Conservation (phyloP, 2,888 invertebrate genomes). For the Rhagonycha fulva region DNA sequence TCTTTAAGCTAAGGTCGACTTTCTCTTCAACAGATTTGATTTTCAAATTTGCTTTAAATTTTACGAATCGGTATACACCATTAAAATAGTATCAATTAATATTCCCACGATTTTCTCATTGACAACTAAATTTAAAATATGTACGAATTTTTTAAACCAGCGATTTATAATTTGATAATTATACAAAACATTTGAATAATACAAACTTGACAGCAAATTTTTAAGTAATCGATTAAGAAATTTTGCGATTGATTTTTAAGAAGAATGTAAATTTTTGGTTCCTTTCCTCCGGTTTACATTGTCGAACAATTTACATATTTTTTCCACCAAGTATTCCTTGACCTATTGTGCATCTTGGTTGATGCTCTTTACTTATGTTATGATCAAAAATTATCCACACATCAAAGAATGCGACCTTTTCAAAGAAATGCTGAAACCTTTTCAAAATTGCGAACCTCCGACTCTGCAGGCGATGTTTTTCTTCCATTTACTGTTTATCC, state of each 20-base stretch:
- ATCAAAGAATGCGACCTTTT: not conserved
- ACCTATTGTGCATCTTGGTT: not conserved
- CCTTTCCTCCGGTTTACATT: not conserved
- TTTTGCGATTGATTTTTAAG: not conserved
- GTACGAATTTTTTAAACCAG: not conserved
- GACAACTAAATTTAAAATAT: not conserved
- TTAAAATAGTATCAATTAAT: not conserved
- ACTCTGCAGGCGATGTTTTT: not conserved
- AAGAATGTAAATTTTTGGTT: not conserved
- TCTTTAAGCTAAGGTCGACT: not conserved
- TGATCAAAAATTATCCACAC: not conserved
- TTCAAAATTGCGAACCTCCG: not conserved
- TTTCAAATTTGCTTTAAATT: not conserved
- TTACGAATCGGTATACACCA: not conserved
- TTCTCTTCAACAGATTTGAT: not conserved
- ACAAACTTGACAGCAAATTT: not conserved
- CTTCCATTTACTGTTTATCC: not conserved
- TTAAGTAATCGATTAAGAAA: not conserved
- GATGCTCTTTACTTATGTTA: not conserved
- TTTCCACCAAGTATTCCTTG: not conserved
- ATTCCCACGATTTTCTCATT: not conserved
- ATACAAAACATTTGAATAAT: not conserved
- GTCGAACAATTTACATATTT: not conserved
- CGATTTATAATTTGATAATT: not conserved
- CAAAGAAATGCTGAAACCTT: not conserved